Conservation (phyloP, 1,140 invertebrate genomes). For the Panulirus ornatus region DNA sequence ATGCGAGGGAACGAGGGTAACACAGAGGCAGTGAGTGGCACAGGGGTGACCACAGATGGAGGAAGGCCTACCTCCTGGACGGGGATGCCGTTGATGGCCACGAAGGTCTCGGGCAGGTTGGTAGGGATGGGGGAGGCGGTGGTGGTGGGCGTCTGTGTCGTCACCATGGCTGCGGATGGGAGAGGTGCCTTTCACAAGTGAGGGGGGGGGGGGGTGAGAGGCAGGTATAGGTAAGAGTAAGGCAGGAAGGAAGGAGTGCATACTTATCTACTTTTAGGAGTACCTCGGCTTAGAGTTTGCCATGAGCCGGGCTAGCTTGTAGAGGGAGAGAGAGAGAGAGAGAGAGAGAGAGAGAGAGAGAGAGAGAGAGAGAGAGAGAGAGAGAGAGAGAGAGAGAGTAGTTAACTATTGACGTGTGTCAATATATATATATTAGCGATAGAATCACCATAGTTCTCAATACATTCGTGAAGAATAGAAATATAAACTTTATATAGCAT, state of each 20-base stretch:
- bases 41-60: neutral
- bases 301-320: no score
- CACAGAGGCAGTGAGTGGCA: no score
- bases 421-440: neutral
- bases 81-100: neutral
- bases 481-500: neutral
- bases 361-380: neutral
- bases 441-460: neutral
- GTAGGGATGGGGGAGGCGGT: neutral
- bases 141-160: neutral
- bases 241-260: neutral
- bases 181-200: neutral
- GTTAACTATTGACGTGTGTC: neutral
- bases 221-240: neutral
- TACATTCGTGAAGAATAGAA: neutral
- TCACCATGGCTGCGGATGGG: neutral
- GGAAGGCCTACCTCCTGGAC: neutral
- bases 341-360: neutral
- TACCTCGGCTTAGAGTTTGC: no score
- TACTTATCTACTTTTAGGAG: no score
- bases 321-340: neutral
- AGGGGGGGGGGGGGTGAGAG: neutral
- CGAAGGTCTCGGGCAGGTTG: neutral
- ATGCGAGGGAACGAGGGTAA: no score
- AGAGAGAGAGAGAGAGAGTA: neutral